Conservation (phyloP, 2,113 vertebrate genomes). For the Ammodytes marinus region DNA sequence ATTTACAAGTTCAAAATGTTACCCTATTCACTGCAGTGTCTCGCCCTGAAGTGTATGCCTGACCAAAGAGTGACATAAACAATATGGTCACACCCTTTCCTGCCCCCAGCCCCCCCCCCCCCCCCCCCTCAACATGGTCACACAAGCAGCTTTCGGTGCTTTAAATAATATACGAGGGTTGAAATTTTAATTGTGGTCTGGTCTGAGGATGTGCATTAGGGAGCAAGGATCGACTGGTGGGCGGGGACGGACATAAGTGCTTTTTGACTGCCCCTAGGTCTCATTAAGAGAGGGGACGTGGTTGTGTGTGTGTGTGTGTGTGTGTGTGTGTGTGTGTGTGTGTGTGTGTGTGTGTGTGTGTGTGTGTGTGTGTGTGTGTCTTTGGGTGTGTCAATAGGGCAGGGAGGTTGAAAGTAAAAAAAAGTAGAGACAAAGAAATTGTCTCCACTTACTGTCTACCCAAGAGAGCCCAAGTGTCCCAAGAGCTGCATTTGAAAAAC, state of each 20-base stretch:
- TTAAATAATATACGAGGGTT: constrained; percentile 83
- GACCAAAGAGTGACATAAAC: constrained; percentile 2
- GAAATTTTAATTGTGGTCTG: constrained; percentile 85
- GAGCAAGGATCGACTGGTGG: constrained; percentile 43
- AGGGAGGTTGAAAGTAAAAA: constrained; percentile 9
- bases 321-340: no score
- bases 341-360: no score
- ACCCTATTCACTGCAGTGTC: no score
- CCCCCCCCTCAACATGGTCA: no score
- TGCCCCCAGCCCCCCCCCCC: no score
- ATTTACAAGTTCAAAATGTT: no score
- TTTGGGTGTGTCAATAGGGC: no score
- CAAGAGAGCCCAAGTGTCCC: constrained; percentile 29
- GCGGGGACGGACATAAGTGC: constrained; percentile 73
- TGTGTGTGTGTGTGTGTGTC: no score
- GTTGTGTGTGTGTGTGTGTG: no score
- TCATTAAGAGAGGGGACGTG: constrained; percentile 59
- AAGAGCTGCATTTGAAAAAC: constrained; percentile 10
- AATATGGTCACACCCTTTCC: constrained; percentile 54
- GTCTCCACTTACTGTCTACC: constrained; percentile 46
- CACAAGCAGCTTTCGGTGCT: constrained; percentile 56
- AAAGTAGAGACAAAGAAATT: constrained; percentile 31
- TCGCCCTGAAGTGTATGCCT: background rate
- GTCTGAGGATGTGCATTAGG: constrained; percentile 81
- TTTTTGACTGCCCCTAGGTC: constrained; percentile 57